Evolutionary conservation across 2,888 invertebrate genomes (phyloP), one percentile per base, ranked within the genome.

Genomic region (Eudemis profundana): DNA sequence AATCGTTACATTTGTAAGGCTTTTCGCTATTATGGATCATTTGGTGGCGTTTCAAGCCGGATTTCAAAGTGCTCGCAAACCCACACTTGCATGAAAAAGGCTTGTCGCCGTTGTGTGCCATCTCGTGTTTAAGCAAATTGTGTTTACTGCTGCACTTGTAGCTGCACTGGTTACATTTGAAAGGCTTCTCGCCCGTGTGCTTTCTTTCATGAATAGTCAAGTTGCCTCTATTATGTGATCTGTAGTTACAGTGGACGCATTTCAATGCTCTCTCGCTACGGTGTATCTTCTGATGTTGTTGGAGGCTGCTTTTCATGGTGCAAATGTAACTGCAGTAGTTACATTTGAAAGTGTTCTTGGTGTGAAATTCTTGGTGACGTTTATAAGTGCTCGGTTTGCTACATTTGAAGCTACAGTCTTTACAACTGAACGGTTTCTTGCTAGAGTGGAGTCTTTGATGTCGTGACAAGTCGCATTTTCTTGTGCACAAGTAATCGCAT

Each of bases 31-130:
- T 56, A 29, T 56, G 56, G 17, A 56, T 56, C 56, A 56, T 44
- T 29, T 29, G 23, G 15, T 56, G 56, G n/a, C 56, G 56, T 56
- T 17, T 56, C 8, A 56, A 7, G n/a, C 56, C 56, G 29, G n/a
- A 2, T 8, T 40, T 44, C 8, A 56, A 15, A 3, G 42, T 27
- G 2, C 42, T 29, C 15, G 23, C 44, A 10, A 56, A 56, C 7
- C 29, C 42, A 2, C 56, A 56, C 5, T 44, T 4, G 4, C 56
- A 56, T 1, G 5, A 12, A 3, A 42, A 56, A 1, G 56, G 56
- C n/a, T 44, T 44, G 4, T 17, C 42, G 29, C 7, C 42, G 5
- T 12, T 19, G 42, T 56, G 56, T 19, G 7, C 7, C 56, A 44
- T 56, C 17, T 56, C 15, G 29, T 56, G 56, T 15, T 17, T 42